A percentile compares a stretch with the other conserved stretches of the same genome.
Conservation (phyloP, 30 jellyfish, hydroid and myxozoan species). For the Pelagia noctiluca region DNA sequence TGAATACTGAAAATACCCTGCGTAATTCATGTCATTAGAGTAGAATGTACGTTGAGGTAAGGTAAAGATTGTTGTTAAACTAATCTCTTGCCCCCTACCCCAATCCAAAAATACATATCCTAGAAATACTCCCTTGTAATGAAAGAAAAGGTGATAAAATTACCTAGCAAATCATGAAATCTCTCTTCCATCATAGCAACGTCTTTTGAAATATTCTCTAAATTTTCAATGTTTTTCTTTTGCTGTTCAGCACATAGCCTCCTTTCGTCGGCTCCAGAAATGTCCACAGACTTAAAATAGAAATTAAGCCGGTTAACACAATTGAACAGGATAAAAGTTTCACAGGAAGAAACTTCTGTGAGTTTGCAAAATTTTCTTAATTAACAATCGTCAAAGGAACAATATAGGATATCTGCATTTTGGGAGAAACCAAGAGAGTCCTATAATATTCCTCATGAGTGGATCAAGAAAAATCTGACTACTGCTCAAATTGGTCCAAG, state of each 20-base stretch:
- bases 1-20: no score
- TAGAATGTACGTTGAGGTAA: background rate
- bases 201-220: constrained; percentile 26
- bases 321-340: background rate
- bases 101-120: background rate
- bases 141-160: background rate
- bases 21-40: no score
- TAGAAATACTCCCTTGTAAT: background rate
- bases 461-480: no score
- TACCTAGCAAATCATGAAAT: constrained; percentile 59
- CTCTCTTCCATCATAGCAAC: constrained; percentile 38
- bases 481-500: no score
- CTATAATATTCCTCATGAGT: no score
- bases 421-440: no score
- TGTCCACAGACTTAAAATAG: background rate
- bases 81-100: background rate
- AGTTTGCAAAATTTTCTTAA: no score
- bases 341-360: background rate
- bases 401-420: background rate
- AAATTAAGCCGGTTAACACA: background rate
- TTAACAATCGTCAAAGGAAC: no score
- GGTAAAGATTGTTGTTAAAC: no score
- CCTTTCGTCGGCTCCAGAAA: background rate
- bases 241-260: background rate
- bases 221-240: constrained; percentile 12